phyloP scores from a whole-genome alignment of 2,113 vertebrate species.

The Brienomyrus longianalis region DNA sequence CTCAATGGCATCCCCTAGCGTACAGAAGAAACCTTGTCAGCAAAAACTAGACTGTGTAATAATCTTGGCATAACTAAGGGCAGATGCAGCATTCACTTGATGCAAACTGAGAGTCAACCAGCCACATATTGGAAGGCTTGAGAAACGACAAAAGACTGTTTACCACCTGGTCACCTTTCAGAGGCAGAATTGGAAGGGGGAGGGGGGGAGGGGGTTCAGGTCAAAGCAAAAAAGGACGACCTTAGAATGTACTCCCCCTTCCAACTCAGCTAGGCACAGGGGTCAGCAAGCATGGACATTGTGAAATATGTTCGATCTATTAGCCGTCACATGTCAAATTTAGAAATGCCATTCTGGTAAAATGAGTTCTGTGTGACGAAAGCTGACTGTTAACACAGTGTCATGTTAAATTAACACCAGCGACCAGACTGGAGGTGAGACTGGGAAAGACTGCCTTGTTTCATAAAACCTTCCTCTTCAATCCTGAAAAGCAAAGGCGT shows the following conservation, averaged over 20 bases:
- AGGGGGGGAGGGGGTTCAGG: slow-evolving; percentile 69
- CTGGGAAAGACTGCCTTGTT: slow-evolving; percentile 62
- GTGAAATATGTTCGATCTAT: slow-evolving; percentile 68
- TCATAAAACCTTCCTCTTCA: slow-evolving; percentile 46
- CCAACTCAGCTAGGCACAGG: slow-evolving; percentile 64
- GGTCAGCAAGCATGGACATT: slow-evolving; percentile 71
- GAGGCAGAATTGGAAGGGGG: slow-evolving; percentile 74
- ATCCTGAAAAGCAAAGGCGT: slow-evolving; percentile 4
- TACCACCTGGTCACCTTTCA: slow-evolving; percentile 9
- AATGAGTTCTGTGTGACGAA: slow-evolving; percentile 76
- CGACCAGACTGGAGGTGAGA: slow-evolving; percentile 59
- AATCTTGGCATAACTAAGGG: slow-evolving; percentile 64
- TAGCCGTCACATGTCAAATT: slow-evolving; percentile 72
- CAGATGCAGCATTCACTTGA: slow-evolving; percentile 70
- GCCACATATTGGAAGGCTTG: slow-evolving; percentile 87
- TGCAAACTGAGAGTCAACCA: slow-evolving; percentile 69
- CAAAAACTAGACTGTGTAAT: slow-evolving; percentile 53
- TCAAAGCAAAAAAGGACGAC: slow-evolving; percentile 65
- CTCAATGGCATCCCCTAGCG: slow-evolving; percentile 24
- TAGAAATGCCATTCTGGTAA: slow-evolving; percentile 77
- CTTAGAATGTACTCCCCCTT: slow-evolving; percentile 32
- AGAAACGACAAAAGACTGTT: slow-evolving; percentile 55
- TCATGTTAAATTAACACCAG: slow-evolving; percentile 72
- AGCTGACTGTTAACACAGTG: slow-evolving; percentile 75
- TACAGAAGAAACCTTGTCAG: slow-evolving; percentile 19